Percentiles rank a stretch among this genome's conserved stretches.
phyloP scores from a whole-genome alignment of 2,113 vertebrate genomes.

The Paramisgurnus dabryanus region DNA sequence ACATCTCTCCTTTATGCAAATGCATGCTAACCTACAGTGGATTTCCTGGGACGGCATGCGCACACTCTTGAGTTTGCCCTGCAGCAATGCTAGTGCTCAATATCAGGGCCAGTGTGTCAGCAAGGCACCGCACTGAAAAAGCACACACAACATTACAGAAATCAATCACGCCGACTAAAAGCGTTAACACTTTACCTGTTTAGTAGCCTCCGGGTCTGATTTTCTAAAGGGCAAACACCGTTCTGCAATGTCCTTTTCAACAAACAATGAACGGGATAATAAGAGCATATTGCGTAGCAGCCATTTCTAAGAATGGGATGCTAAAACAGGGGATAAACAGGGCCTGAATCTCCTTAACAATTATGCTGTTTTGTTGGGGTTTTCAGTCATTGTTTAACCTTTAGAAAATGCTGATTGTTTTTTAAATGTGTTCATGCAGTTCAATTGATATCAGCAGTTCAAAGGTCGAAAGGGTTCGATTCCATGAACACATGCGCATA shows the following conservation, averaged over 20 bases:
- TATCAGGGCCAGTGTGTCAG: conserved; percentile 66
- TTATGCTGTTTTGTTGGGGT: no score
- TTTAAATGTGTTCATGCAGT: no score
- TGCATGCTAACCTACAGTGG: conserved; percentile 35
- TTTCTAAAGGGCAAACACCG: conserved; percentile 32
- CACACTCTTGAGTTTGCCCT: conserved; percentile 28
- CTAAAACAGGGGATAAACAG: not conserved
- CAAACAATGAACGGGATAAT: not conserved
- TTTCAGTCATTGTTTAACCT: no score
- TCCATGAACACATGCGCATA: no score
- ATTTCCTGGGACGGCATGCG: conserved; percentile 30
- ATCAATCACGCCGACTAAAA: conserved; percentile 44
- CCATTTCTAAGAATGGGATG: not conserved
- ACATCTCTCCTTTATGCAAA: conserved; percentile 41
- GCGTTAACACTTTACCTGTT: conserved; percentile 30
- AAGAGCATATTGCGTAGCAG: not conserved
- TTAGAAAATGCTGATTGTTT: no score
- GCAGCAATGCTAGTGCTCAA: conserved; percentile 42
- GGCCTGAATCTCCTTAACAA: no score
- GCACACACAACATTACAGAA: conserved; percentile 37
- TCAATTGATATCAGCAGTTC: no score
- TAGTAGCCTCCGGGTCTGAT: conserved; percentile 7
- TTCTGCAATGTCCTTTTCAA: conserved; percentile 22
- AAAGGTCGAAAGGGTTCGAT: no score
- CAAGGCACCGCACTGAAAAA: conserved; percentile 44